Conservation (phyloP, 2,113 vertebrate species). For the Mesoclemmys tuberculata region DNA sequence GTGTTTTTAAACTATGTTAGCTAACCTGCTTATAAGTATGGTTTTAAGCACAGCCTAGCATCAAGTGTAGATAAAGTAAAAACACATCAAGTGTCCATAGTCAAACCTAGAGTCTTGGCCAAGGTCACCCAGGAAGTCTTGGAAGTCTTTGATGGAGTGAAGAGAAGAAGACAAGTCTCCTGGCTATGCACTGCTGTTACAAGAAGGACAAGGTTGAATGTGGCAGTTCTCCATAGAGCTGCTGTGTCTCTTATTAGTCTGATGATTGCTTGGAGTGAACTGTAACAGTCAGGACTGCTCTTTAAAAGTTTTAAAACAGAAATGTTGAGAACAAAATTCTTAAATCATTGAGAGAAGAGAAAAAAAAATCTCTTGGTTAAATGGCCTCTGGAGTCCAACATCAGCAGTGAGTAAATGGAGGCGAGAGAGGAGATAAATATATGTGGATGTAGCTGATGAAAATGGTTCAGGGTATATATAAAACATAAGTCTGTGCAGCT, state of each 20-base stretch:
- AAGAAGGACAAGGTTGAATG: fast-evolving
- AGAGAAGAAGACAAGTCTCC: not conserved
- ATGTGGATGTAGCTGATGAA: conserved; percentile 2
- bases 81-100: fast-evolving
- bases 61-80: not conserved
- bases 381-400: not conserved
- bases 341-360: not conserved
- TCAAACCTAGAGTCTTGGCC: not conserved
- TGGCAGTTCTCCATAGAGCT: not conserved
- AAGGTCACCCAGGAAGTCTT: not conserved
- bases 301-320: not conserved
- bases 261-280: not conserved
- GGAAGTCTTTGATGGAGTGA: not conserved
- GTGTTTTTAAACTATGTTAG: not conserved
- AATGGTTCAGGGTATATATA: conserved; percentile 58
- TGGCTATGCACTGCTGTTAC: fast-evolving
- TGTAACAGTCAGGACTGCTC: not conserved
- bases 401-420: conserved; percentile 11
- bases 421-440: conserved; percentile 60
- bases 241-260: not conserved
- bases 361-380: not conserved
- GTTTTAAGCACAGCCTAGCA: not conserved
- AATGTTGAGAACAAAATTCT: not conserved
- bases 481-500: conserved; percentile 63
- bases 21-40: not conserved